Base-by-base conservation (phyloP, 2,113 vertebrate species). In the Acanthisitta chloris region DNA sequence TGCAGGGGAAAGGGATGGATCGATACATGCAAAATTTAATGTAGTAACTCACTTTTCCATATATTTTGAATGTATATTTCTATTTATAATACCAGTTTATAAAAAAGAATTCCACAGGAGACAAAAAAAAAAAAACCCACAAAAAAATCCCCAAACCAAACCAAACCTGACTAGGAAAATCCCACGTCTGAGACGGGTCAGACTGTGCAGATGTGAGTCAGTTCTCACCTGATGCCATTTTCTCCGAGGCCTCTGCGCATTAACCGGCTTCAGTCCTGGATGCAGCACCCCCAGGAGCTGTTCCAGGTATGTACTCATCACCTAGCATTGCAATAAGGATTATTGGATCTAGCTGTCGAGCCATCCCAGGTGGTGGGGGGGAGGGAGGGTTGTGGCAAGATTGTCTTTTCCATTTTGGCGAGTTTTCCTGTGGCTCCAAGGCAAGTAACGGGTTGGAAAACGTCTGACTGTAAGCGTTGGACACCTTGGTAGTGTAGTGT, bases 401-500 rank as follows among this genome's bases (percentile, higher is more conserved):
- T 98, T 97, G 97, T 98, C 98, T 98, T 98, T 97, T 97, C 98
- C 95, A 97, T 98, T 98, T 98, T 97, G 97, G 97, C 97, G 96
- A 97, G 97, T 98, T 98, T 98, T 98, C 98, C 98, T 98, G 98
- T 98, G 98, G 98, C 98, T 98, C 96, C 98, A 98, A 98, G 98
- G 98, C 98, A 99, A 98, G 98, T 99, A 99, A 99, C 98, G 98
- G 98, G 98, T 98, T 97, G 98, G 98, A 98, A 98, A 98, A 98
- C 97, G 98, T 99, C 98, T 99, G 98, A 98, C 98, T 98, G 97
- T 98, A 98, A 98, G 96, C 87, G 97, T 98, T 98, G 98, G 98
- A 98, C 98, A 98, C 98, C 97, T 98, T 98, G 38, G 97, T 98
- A 98, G 98, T 98, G 98, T 98, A 98, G 98, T 98, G 98, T 98